phyloP scores from a whole-genome alignment of 2,888 invertebrate species.

The Tenthredo notha region DNA sequence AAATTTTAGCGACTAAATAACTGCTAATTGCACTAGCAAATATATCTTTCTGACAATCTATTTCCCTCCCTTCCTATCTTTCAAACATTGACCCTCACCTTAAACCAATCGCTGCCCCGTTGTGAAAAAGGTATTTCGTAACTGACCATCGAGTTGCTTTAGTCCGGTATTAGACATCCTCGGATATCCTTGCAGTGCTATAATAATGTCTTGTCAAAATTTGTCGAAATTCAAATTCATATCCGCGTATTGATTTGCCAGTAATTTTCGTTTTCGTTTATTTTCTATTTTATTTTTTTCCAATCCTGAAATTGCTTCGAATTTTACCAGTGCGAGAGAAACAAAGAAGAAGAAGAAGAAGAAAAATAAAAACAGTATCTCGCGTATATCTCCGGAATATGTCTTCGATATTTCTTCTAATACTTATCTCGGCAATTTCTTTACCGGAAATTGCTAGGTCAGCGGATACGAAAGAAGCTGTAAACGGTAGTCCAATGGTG shows the following conservation, averaged over 20 bases:
- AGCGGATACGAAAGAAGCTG: neutral
- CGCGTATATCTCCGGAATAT: neutral
- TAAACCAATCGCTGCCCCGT: neutral
- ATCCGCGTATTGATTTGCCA: neutral
- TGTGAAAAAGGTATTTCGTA: slow-evolving; percentile 16
- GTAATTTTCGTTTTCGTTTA: neutral
- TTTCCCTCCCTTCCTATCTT: slow-evolving; percentile 49
- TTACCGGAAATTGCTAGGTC: slow-evolving; percentile 5
- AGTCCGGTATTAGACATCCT: neutral
- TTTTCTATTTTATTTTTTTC: neutral
- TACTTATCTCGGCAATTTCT: neutral
- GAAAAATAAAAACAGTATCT: neutral
- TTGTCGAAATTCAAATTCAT: neutral
- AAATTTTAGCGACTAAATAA: neutral
- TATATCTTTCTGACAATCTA: slow-evolving; percentile 15
- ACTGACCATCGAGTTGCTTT: slow-evolving; percentile 5
- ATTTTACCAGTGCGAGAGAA: neutral
- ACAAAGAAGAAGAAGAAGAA: neutral
- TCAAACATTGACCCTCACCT: slow-evolving; percentile 33
- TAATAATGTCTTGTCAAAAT: neutral
- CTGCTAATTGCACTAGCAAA: slow-evolving; percentile 44
- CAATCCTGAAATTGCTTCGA: neutral
- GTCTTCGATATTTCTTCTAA: neutral
- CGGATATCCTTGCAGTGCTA: neutral
- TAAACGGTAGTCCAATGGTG: slow-evolving; percentile 13